Conservation (phyloP, 2,113 vertebrate species). For the Ursus arctos region DNA sequence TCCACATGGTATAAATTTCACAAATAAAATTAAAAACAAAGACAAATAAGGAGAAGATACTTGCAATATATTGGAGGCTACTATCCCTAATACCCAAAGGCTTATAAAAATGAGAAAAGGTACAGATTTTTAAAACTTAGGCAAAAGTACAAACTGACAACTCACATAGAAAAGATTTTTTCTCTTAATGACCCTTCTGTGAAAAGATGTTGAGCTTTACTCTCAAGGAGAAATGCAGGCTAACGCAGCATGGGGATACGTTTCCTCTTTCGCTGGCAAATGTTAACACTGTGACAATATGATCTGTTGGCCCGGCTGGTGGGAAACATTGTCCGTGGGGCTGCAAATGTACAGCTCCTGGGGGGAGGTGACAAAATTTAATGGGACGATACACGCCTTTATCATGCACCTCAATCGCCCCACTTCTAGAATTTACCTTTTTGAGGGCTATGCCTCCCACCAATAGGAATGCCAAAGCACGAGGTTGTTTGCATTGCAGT, state of each 20-base stretch:
- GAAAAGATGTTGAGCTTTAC: background rate
- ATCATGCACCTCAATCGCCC: background rate
- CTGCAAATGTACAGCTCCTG: accelerated
- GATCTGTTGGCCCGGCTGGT: background rate
- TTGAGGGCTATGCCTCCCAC: background rate
- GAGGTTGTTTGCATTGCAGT: background rate
- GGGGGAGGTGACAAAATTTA: background rate
- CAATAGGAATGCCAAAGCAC: background rate
- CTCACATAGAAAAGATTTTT: background rate
- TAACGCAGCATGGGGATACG: background rate
- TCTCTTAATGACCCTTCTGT: background rate
- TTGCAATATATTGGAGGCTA: background rate
- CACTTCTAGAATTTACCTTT: background rate
- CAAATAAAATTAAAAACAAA: background rate
- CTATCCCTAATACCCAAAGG: background rate
- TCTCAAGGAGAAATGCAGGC: background rate
- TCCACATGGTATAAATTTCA: background rate
- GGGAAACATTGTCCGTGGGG: background rate
- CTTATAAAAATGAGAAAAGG: background rate
- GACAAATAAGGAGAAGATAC: background rate
- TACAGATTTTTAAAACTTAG: background rate
- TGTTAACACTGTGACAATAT: background rate
- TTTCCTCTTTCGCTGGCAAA: background rate
- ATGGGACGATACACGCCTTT: background rate
- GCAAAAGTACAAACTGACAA: background rate